phyloP scores from a whole-genome alignment of 2,888 invertebrate species.

The Eilema depressum region DNA sequence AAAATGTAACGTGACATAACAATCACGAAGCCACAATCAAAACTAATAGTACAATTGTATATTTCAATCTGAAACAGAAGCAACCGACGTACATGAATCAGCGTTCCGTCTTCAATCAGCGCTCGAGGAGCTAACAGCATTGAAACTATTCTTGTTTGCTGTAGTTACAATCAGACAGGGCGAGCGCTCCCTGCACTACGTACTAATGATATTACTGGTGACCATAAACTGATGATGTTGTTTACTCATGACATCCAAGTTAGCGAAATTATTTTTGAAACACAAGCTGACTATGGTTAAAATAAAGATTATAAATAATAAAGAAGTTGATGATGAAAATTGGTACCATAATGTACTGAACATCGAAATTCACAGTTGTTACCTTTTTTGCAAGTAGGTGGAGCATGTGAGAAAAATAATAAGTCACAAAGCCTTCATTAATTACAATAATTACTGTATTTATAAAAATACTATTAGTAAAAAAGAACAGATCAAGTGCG shows the following conservation, averaged over 20 bases:
- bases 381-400: too few relatives aligned
- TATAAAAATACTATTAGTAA: too few relatives aligned
- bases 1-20: not conserved
- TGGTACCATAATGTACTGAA: too few relatives aligned
- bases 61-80: not conserved
- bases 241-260: not conserved
- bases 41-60: not conserved
- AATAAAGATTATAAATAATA: not conserved
- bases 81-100: not conserved
- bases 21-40: not conserved
- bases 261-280: not conserved
- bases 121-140: constrained; percentile 10
- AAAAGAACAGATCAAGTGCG: too few relatives aligned
- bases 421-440: too few relatives aligned
- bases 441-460: too few relatives aligned
- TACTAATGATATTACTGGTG: constrained; percentile 10
- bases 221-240: not conserved
- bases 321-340: too few relatives aligned
- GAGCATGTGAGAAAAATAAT: too few relatives aligned
- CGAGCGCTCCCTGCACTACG: not conserved
- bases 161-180: constrained; percentile 13
- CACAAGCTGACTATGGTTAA: not conserved
- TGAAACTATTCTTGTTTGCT: constrained; percentile 16
- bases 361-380: too few relatives aligned
- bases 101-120: constrained; percentile 16